A percentile compares a stretch with the other conserved stretches of the same genome.
These are phyloP conservation scores for Varanus salvator DNA, from an alignment of 2,113 vertebrate species.

Conservation along the genomic window DNA sequence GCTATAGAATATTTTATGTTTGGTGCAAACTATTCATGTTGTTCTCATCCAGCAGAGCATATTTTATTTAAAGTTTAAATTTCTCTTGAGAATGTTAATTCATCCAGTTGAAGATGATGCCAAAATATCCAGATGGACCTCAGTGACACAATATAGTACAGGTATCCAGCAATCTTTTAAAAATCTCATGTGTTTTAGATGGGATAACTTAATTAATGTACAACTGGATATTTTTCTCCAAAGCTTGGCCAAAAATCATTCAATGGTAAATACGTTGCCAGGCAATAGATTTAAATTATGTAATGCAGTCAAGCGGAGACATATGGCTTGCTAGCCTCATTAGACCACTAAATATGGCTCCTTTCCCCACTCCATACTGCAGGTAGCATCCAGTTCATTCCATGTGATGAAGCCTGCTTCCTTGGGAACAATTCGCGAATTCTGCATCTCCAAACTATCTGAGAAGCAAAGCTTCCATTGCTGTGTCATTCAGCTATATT, in stretches of 20 bases:
- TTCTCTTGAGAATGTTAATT: constrained; percentile 34
- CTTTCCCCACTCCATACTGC: neutral
- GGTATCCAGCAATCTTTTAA: constrained; percentile 8
- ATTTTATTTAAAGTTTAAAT: constrained; percentile 12
- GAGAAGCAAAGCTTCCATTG: neutral
- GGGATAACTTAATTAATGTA: neutral
- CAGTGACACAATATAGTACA: constrained; percentile 29
- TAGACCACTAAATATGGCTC: neutral
- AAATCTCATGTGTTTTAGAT: constrained; percentile 34
- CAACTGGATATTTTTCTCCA: constrained; percentile 23
- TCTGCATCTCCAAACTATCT: neutral
- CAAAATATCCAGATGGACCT: constrained; percentile 7
- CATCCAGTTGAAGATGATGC: neutral
- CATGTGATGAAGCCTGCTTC: constrained; percentile 10
- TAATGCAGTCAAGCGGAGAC: neutral
- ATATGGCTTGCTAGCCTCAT: constrained; percentile 9
- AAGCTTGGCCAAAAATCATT: constrained; percentile 13
- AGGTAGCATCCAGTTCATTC: neutral
- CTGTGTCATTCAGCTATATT: neutral
- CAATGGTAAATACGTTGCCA: constrained; percentile 15
- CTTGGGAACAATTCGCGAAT: neutral
- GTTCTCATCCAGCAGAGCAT: neutral
- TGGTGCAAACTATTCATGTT: constrained; percentile 13
- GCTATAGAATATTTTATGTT: neutral
- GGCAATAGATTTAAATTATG: constrained; percentile 35